Evolutionary conservation across 2,888 invertebrate genomes (phyloP), one percentile per base, ranked within the genome.

Genomic region (Spilosoma lubricipeda): DNA sequence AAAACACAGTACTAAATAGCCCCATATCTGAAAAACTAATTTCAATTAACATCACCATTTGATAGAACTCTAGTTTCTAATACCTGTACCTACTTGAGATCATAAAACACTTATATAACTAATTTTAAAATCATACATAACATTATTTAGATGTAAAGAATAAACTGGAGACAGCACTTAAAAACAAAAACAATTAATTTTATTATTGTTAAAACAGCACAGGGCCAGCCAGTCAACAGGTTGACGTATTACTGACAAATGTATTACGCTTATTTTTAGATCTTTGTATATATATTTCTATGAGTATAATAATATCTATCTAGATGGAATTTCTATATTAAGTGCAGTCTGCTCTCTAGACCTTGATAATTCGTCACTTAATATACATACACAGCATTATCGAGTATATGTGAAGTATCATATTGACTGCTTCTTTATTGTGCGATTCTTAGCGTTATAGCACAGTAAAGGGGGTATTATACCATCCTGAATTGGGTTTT

Each of bases 1-100:
- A 42, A 67, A 8, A 66, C 18, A 75, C n/a, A 20, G 70, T 48
- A n/a, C 4, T 56, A 42, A 30, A 11, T 1, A 20, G 2, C 33
- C n/a, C 70, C 83, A 84, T 84, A 0, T 18, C n/a, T 66, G 65
- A 30, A 72, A 74, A 66, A 59, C 9, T 66, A 65, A 27, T 39
- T 39, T 5, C 27, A 5, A 56, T 11, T 33, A 70, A 23, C 7
- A 52, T 30, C 9, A 48, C 8, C 7, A 30, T 18, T 30, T 7
- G 7, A 63, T 18, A 30, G 33, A 33, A 33, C 33, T 33, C 33
- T 33, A 33, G 3, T 3, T 33, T 33, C 33, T 33, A 23, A 56
- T 23, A 56, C 52, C 23, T 56, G n/a, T n/a, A 56, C n/a, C n/a
- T n/a, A 56, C 56, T n/a, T 36, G 11, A 27, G 13, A n/a, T 27